Conservation (phyloP, 2,113 vertebrate genomes). For the Hemicordylus capensis region DNA sequence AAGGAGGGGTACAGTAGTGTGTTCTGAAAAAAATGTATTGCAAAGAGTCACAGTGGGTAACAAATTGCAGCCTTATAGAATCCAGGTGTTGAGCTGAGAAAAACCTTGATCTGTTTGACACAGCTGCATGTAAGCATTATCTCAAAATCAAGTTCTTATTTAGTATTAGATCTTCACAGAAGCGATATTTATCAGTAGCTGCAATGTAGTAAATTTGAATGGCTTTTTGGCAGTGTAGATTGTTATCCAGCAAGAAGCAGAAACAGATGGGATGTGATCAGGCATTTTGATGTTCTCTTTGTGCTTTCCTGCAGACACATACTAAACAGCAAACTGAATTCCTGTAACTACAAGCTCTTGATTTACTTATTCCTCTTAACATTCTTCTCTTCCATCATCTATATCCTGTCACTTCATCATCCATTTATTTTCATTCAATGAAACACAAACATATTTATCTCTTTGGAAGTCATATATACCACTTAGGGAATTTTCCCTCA, state of each 20-base stretch:
- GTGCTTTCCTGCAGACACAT: slow-evolving; percentile 51
- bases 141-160: slow-evolving; percentile 61
- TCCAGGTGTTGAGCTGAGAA: slow-evolving; percentile 32
- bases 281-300: slow-evolving; percentile 66
- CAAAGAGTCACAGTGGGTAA: slow-evolving; percentile 10
- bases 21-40: slow-evolving; percentile 25
- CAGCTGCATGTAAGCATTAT: slow-evolving; percentile 51
- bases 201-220: slow-evolving; percentile 66
- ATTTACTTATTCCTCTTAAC: slow-evolving; percentile 51
- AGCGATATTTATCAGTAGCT: slow-evolving; percentile 58
- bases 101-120: slow-evolving; percentile 45
- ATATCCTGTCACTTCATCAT: slow-evolving; percentile 38
- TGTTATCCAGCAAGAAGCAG: slow-evolving; percentile 58
- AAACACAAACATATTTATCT: slow-evolving; percentile 49
- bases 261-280: slow-evolving; percentile 62
- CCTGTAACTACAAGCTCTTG: slow-evolving; percentile 47
- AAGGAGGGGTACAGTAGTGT: slow-evolving; percentile 22
- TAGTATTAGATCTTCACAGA: slow-evolving; percentile 58
- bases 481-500: slow-evolving; percentile 44
- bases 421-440: slow-evolving; percentile 52
- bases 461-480: slow-evolving; percentile 39
- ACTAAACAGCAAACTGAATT: slow-evolving; percentile 56
- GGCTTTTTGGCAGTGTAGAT: slow-evolving; percentile 62
- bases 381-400: slow-evolving; percentile 46
- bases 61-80: slow-evolving; percentile 16